Evolutionary conservation across 2,113 vertebrate species (phyloP).

Genomic region (Riparia riparia): DNA sequence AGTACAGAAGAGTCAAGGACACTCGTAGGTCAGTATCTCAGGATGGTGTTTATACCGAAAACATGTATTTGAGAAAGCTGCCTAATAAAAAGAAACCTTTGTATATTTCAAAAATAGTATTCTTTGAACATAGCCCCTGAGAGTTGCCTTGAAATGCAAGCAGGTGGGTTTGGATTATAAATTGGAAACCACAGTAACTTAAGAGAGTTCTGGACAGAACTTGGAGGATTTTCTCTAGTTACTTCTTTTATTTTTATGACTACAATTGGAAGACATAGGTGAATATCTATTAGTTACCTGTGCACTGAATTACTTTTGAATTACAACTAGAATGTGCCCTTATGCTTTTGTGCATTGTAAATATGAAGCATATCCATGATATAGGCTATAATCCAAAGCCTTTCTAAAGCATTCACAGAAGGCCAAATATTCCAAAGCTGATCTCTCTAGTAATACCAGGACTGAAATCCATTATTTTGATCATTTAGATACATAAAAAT

Average conservation of each 20-base stretch:
- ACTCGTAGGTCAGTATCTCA: neutral
- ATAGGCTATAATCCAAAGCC: neutral
- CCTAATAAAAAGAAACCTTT: slow-evolving; percentile 2
- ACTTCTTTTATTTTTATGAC: neutral
- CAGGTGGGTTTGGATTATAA: neutral
- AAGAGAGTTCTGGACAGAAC: neutral
- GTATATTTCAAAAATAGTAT: neutral
- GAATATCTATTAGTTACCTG: neutral
- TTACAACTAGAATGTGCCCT: neutral
- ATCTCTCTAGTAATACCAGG: neutral
- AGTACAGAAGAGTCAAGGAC: neutral
- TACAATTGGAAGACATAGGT: neutral
- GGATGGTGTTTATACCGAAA: neutral
- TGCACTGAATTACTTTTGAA: neutral
- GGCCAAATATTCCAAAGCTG: neutral
- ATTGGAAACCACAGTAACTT: neutral
- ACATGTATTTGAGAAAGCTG: neutral
- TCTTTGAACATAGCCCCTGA: neutral
- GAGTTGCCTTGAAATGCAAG: slow-evolving; percentile 1
- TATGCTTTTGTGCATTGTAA: neutral
- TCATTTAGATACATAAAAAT: neutral
- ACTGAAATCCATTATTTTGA: neutral
- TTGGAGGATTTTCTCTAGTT: neutral
- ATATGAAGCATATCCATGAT: neutral
- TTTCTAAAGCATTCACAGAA: neutral